These are phyloP conservation scores for Drosophila mayri DNA, from an alignment of 1,140 invertebrate species.

Conservation along the genomic window DNA sequence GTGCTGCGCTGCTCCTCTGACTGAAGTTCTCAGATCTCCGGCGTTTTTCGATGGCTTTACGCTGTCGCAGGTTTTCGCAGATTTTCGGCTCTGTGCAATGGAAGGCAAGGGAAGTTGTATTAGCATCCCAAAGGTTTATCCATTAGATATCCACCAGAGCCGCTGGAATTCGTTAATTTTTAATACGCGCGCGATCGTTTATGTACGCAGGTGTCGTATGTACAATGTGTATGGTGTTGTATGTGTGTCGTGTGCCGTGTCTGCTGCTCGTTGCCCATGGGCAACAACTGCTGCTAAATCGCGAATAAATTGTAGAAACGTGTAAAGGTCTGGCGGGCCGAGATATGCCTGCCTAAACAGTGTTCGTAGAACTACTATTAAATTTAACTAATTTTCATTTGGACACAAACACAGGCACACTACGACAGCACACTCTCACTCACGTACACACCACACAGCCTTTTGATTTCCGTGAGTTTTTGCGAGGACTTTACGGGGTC, in stretches of 20 bases:
- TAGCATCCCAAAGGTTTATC: conserved; percentile 12
- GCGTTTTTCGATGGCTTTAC: neutral
- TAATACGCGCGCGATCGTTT: conserved; percentile 29
- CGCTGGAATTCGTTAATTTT: conserved; percentile 17
- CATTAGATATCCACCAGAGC: neutral
- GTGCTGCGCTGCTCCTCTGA: conserved; percentile 20
- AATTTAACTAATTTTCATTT: conserved; percentile 58
- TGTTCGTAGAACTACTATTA: conserved; percentile 14
- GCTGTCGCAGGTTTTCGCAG: neutral
- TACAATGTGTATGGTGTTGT: conserved; percentile 7
- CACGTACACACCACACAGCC: conserved; percentile 14
- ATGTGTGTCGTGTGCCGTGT: conserved; percentile 14
- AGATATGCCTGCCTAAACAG: conserved; percentile 31
- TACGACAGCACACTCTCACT: conserved; percentile 42
- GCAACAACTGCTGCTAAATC: conserved; percentile 1
- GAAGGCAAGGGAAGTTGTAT: conserved; percentile 7
- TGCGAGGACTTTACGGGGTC: neutral
- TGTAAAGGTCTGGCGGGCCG: conserved; percentile 23
- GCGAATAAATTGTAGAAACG: conserved; percentile 19
- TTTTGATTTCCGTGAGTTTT: conserved; percentile 1
- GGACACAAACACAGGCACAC: conserved; percentile 55
- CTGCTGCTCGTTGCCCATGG: neutral
- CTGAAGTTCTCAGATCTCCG: conserved; percentile 35
- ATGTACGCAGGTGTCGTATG: conserved; percentile 16
- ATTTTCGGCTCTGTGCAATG: conserved; percentile 5